Conservation (phyloP, 2,888 invertebrate genomes). For the Caradrina kadenii region DNA sequence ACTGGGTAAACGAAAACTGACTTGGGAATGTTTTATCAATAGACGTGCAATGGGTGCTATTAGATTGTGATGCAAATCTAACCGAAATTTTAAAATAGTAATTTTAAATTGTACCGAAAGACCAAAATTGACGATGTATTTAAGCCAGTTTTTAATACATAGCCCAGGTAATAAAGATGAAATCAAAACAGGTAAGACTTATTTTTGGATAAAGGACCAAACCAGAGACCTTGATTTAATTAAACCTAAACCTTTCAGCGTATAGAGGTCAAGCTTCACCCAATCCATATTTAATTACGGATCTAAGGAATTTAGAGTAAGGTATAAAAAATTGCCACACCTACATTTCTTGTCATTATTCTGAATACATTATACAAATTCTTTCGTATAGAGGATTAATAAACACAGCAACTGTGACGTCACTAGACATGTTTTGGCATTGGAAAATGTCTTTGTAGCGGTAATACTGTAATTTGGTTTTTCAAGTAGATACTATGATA, state of each 20-base stretch:
- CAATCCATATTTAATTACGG: background rate
- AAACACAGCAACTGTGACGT: slow-evolving; percentile 25
- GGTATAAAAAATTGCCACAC: slow-evolving; percentile 1
- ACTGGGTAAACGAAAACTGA: slow-evolving; percentile 28
- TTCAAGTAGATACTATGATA: background rate
- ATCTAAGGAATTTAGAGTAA: background rate
- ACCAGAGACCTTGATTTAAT: slow-evolving; percentile 18
- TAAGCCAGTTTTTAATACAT: slow-evolving; percentile 15
- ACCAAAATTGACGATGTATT: background rate
- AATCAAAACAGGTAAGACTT: slow-evolving; percentile 15
- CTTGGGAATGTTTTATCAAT: slow-evolving; percentile 8
- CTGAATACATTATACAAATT: slow-evolving; percentile 21
- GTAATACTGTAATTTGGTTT: slow-evolving; percentile 10
- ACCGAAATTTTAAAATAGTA: background rate
- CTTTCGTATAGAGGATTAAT: slow-evolving; percentile 7
- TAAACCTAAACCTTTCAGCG: slow-evolving; percentile 12
- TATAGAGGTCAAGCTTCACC: slow-evolving; percentile 22
- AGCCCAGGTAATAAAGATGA: background rate
- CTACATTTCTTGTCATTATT: slow-evolving; percentile 6
- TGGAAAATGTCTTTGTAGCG: slow-evolving; percentile 13
- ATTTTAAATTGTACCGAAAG: slow-evolving; percentile 5
- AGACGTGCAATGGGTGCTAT: background rate
- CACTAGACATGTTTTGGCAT: slow-evolving; percentile 20
- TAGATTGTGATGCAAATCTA: slow-evolving; percentile 1
- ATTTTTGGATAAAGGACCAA: slow-evolving; percentile 22